Conservation (phyloP, 2,797 vertebrate genomes). For the Calcarius lapponicus region DNA sequence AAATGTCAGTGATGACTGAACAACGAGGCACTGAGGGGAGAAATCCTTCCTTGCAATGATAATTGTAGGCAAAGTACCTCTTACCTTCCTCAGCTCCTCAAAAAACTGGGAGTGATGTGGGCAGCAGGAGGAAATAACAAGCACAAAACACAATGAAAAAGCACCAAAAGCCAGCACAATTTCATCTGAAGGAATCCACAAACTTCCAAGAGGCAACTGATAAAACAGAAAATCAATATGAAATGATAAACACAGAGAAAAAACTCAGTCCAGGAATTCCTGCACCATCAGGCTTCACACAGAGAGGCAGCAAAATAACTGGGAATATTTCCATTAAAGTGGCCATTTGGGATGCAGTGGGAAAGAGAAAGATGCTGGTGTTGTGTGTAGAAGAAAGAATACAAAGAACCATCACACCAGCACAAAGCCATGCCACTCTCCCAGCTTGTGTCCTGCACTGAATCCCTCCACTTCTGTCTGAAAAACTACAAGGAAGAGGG, state of each 20-base stretch:
- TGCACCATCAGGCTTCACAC: background rate
- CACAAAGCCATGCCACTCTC: background rate
- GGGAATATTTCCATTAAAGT: background rate
- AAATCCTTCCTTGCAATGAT: background rate
- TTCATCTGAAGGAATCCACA: background rate
- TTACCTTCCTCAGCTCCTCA: background rate
- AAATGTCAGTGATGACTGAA: background rate
- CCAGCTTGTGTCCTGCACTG: background rate
- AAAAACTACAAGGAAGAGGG: background rate
- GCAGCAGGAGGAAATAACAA: background rate
- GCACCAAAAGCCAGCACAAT: background rate
- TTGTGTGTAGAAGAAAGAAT: background rate
- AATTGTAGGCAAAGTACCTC: fast-evolving
- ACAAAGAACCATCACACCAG: background rate
- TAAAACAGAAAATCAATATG: fast-evolving
- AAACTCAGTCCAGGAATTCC: background rate
- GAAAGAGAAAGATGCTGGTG: background rate
- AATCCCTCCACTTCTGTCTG: background rate
- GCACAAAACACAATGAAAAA: background rate
- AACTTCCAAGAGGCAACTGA: background rate
- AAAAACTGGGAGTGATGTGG: background rate
- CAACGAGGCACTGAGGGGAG: background rate
- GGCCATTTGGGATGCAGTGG: background rate
- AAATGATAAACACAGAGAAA: fast-evolving
- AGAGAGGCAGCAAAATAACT: background rate